A percentile compares a stretch with the other conserved stretches of the same genome.
These are phyloP conservation scores for Turritopsis dohrnii DNA, from an alignment of 30 jellyfish, hydroid and myxozoan genomes.

Conservation along the genomic window DNA sequence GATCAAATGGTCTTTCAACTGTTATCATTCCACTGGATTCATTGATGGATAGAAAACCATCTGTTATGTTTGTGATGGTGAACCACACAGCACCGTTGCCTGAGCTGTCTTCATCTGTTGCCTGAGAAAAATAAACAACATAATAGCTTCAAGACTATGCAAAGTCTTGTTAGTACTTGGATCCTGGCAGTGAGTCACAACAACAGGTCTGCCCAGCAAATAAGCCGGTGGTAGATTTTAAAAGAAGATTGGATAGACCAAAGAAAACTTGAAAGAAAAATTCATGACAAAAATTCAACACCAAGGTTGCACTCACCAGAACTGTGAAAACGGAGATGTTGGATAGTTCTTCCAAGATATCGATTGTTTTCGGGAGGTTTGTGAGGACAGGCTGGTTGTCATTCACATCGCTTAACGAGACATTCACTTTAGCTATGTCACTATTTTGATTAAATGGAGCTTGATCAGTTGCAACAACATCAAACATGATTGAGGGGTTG, in stretches of 20 bases:
- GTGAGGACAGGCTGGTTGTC: constrained; percentile 2
- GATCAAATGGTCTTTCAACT: background rate
- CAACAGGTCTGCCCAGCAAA: background rate
- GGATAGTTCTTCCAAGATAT: background rate
- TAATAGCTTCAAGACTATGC: background rate
- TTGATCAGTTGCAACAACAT: background rate
- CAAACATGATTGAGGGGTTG: background rate
- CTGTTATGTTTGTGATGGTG: background rate
- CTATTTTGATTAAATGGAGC: constrained; percentile 3
- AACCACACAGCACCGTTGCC: background rate
- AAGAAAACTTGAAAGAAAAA: background rate
- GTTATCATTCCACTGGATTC: background rate
- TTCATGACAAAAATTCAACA: background rate
- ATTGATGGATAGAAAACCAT: background rate
- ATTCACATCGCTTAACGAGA: background rate
- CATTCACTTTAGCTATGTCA: constrained; percentile 3
- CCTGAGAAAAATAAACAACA: background rate
- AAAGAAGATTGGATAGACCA: background rate
- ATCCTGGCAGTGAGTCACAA: background rate
- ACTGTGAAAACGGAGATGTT: background rate
- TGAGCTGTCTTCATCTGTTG: background rate
- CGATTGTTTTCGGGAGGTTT: background rate
- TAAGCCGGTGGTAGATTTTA: background rate
- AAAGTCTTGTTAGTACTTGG: background rate
- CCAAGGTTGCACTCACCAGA: background rate